phyloP scores from a whole-genome alignment of 2,888 invertebrate species.

The Heliconius cydno region DNA sequence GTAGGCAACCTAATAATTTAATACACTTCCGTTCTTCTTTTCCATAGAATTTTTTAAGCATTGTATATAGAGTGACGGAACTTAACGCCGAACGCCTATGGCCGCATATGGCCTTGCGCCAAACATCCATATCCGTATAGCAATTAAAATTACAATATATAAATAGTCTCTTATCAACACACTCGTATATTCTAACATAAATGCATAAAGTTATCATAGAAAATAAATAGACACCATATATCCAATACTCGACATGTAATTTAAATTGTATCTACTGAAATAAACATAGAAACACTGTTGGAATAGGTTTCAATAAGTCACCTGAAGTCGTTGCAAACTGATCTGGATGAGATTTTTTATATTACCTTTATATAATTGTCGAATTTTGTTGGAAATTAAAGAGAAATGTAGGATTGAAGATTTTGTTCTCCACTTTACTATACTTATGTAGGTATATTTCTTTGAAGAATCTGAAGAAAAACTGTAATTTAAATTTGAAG shows the following conservation, averaged over 20 bases:
- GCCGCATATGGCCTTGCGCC: too few species aligned
- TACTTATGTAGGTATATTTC: too few species aligned
- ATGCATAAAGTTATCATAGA: constrained; percentile 17
- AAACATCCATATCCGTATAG: too few species aligned
- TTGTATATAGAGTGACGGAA: too few species aligned
- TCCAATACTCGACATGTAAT: constrained; percentile 12
- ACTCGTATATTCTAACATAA: neutral
- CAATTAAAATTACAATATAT: too few species aligned
- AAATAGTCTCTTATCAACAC: too few species aligned
- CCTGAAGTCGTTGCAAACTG: constrained; percentile 1
- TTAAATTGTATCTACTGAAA: constrained; percentile 13
- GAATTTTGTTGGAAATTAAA: neutral
- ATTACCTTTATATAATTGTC: neutral
- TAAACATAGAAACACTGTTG: constrained; percentile 1
- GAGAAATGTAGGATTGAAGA: neutral
- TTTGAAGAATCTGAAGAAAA: too few species aligned
- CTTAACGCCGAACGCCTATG: too few species aligned
- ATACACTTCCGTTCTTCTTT: too few species aligned
- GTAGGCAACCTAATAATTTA: neutral
- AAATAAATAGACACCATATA: constrained; percentile 3
- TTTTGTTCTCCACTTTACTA: too few species aligned
- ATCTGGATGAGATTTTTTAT: neutral
- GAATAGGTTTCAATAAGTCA: constrained; percentile 6
- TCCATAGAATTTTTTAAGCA: too few species aligned
- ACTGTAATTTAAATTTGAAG: too few species aligned